phyloP scores from a whole-genome alignment of 2,888 invertebrate species.

The Acanthosepion esculentum region DNA sequence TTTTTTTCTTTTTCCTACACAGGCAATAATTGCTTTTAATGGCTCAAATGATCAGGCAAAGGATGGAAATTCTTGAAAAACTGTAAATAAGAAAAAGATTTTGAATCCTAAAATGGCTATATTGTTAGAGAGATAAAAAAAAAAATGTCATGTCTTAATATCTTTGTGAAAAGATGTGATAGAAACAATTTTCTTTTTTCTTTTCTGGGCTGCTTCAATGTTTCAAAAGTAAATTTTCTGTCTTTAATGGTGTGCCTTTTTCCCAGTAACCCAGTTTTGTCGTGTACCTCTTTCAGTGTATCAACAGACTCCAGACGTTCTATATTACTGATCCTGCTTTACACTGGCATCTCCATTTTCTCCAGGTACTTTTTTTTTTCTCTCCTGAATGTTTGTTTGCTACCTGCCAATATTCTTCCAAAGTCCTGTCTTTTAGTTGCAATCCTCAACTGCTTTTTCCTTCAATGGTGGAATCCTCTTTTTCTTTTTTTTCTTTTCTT shows the following conservation, averaged over 20 bases:
- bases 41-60: too few relatives aligned
- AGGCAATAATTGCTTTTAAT: too few relatives aligned
- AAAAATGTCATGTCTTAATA: background rate
- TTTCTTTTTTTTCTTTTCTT: background rate
- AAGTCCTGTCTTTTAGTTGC: background rate
- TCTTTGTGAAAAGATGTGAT: background rate
- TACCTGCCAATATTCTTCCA: background rate
- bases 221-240: background rate
- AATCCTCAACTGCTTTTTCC: background rate
- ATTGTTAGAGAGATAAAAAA: too few relatives aligned
- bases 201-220: background rate
- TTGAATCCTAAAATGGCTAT: too few relatives aligned
- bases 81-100: too few relatives aligned
- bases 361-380: background rate
- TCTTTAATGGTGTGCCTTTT: background rate
- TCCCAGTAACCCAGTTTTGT: background rate
- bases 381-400: background rate
- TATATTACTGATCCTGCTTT: background rate
- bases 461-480: background rate
- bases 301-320: background rate
- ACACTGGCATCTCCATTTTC: conserved; percentile 8
- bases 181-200: background rate
- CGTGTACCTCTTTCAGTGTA: conserved; percentile 16
- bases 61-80: too few relatives aligned
- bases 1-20: too few relatives aligned